Percentiles rank a stretch among this genome's conserved stretches.
Evolutionary conservation across 2,797 vertebrate genomes (phyloP).

Genomic region (Arrhamphus sclerolepis): DNA sequence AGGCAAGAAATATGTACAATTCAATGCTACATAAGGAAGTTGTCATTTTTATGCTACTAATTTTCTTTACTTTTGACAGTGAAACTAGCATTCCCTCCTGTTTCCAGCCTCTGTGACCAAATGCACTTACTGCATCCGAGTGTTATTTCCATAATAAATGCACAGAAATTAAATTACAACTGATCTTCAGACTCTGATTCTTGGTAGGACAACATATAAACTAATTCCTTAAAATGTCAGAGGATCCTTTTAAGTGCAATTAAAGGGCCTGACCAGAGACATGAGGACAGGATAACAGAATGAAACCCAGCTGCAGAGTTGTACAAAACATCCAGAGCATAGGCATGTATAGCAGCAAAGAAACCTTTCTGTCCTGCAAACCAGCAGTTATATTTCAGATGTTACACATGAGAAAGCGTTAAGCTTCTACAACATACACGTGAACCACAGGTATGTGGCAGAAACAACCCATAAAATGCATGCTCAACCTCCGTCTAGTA

Average conservation of each 20-base stretch:
- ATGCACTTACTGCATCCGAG: constrained; percentile 4
- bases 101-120: constrained; percentile 6
- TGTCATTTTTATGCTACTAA: not conserved
- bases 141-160: constrained; percentile 17
- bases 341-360: not conserved
- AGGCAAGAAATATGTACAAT: constrained; percentile 1
- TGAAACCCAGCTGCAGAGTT: constrained; percentile 5
- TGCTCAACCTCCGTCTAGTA: constrained; percentile 55
- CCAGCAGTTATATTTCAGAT: constrained; percentile 20
- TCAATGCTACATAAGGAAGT: not conserved
- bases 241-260: constrained; percentile 15
- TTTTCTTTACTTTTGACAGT: constrained; percentile 10
- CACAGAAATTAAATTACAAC: not conserved
- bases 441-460: constrained; percentile 64
- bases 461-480: constrained; percentile 65
- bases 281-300: not conserved
- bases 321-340: not conserved
- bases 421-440: constrained; percentile 45
- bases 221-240: constrained; percentile 29
- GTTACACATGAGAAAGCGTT: constrained; percentile 45
- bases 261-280: constrained; percentile 4
- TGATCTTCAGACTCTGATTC: constrained; percentile 13
- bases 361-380: not conserved
- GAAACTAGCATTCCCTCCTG: not conserved
- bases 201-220: constrained; percentile 4